Evolutionary conservation across 2,888 invertebrate genomes (phyloP).

Genomic region (Ischnura elegans): DNA sequence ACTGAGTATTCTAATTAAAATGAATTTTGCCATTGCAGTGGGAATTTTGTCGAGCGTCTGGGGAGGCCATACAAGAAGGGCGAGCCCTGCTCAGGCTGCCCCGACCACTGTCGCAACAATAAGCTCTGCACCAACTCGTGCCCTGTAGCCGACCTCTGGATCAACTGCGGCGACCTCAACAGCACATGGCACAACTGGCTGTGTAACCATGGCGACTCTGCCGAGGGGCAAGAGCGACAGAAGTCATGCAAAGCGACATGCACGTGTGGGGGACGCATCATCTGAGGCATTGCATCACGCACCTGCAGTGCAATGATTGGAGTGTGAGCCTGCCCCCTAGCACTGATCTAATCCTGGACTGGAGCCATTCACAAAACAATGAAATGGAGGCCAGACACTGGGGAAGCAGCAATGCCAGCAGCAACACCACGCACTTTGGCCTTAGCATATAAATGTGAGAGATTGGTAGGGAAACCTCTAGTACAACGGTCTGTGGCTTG

Average conservation of each 20-base stretch:
- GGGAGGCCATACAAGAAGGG: conserved; percentile 86
- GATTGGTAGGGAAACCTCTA: neutral
- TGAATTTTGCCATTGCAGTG: conserved; percentile 79
- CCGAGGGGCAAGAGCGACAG: conserved; percentile 80
- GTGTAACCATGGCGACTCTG: conserved; percentile 80
- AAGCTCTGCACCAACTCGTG: conserved; percentile 88
- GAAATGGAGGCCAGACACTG: neutral
- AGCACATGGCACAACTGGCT: conserved; percentile 82
- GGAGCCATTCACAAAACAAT: neutral
- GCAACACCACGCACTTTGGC: neutral
- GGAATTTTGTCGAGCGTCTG: conserved; percentile 83
- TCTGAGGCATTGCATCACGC: conserved; percentile 75
- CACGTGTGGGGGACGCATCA: conserved; percentile 78
- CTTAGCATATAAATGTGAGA: conserved; percentile 37
- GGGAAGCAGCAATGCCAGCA: neutral
- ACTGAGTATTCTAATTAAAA: too few species aligned
- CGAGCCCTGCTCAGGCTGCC: conserved; percentile 84
- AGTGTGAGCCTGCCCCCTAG: conserved; percentile 21
- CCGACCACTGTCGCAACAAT: conserved; percentile 82
- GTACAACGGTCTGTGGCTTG: conserved; percentile 13
- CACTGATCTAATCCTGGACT: conserved; percentile 48
- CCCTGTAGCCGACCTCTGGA: conserved; percentile 84
- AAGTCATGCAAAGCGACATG: conserved; percentile 87
- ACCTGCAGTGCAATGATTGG: conserved; percentile 8
- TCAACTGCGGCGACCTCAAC: conserved; percentile 85